These are phyloP conservation scores for Cathartes aura DNA, from an alignment of 2,113 vertebrate species.

Conservation along the genomic window DNA sequence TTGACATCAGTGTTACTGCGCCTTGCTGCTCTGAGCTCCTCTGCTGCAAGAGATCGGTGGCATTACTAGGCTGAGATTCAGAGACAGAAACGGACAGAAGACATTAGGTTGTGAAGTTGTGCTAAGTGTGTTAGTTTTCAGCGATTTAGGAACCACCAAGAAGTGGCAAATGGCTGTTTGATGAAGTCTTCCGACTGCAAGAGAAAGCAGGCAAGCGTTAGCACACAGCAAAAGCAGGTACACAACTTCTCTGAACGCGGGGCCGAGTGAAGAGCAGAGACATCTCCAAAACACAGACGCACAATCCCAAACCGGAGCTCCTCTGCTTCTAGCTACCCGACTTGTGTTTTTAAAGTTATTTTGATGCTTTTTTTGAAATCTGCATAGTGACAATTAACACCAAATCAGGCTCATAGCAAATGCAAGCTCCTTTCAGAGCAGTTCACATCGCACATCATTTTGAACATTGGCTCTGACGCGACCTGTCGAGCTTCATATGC, in stretches of 20 bases:
- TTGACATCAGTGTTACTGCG: background rate
- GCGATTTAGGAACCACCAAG: background rate
- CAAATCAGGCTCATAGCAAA: background rate
- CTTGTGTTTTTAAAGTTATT: background rate
- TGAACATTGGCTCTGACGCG: background rate
- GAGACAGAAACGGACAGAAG: background rate
- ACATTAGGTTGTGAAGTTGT: background rate
- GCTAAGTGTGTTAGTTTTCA: background rate
- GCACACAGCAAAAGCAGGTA: background rate
- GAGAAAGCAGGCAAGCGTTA: background rate
- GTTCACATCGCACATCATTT: accelerated
- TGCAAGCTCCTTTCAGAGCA: background rate
- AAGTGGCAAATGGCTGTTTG: background rate
- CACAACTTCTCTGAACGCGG: accelerated
- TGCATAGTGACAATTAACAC: background rate
- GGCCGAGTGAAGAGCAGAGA: background rate
- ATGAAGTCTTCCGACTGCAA: background rate
- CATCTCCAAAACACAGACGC: background rate
- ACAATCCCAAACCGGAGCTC: background rate
- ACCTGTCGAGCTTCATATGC: background rate
- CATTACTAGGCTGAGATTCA: background rate
- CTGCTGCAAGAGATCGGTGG: background rate
- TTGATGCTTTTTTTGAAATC: background rate
- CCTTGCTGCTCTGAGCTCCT: background rate
- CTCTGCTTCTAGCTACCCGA: background rate